phyloP scores from a whole-genome alignment of 1,140 invertebrate genomes.

The Dreissena rostriformis region DNA sequence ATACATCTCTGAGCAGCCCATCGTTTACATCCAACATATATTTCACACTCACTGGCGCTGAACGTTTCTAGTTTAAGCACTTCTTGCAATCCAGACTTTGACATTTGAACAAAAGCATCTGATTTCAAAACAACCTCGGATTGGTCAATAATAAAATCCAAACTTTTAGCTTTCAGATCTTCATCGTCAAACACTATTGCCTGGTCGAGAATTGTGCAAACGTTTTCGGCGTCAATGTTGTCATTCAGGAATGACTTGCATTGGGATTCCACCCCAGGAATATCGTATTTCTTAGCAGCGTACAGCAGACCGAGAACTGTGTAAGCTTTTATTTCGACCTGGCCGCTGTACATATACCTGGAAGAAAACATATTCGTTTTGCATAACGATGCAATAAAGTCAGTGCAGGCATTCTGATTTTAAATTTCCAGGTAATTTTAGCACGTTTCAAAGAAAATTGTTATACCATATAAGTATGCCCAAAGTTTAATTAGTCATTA shows the following conservation, averaged over 20 bases:
- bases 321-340: slow-evolving; percentile 85
- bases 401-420: no score
- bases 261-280: slow-evolving; percentile 88
- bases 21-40: slow-evolving; percentile 15
- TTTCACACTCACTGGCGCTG: not conserved
- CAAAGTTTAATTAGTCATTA: no score
- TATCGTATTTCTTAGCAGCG: slow-evolving; percentile 92
- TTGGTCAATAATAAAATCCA: slow-evolving; percentile 27
- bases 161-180: slow-evolving; percentile 43
- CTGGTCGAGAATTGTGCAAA: slow-evolving; percentile 80
- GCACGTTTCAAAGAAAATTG: no score
- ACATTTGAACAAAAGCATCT: slow-evolving; percentile 33
- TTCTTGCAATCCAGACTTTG: slow-evolving; percentile 10
- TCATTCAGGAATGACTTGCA: slow-evolving; percentile 90
- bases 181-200: slow-evolving; percentile 53
- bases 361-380: no score
- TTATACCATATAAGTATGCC: no score
- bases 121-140: slow-evolving; percentile 22
- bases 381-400: no score
- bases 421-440: no score
- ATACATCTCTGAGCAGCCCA: slow-evolving; percentile 19
- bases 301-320: slow-evolving; percentile 91
- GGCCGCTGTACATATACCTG: slow-evolving; percentile 59
- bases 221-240: slow-evolving; percentile 89
- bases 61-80: slow-evolving; percentile 6